A percentile compares a stretch with the other conserved stretches of the same genome.
These are phyloP conservation scores for Trichogramma dendrolimi DNA, from an alignment of 2,888 invertebrate species.

Conservation along the genomic window DNA sequence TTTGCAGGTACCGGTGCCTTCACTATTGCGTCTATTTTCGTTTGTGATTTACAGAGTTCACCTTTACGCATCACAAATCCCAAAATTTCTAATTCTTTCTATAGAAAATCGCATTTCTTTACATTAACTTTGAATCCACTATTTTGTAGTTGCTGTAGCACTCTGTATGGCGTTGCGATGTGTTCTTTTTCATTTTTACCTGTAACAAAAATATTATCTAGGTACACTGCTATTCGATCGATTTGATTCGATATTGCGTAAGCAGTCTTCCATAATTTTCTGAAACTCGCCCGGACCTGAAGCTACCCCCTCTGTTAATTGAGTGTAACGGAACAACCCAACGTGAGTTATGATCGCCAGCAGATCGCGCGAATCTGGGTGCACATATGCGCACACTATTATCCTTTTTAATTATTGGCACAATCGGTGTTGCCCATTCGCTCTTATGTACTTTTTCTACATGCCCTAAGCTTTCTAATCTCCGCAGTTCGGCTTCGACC, in stretches of 20 bases:
- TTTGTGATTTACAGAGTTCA: neutral
- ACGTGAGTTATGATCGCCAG: slow-evolving; percentile 27
- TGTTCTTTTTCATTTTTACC: slow-evolving; percentile 15
- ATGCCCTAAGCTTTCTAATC: slow-evolving; percentile 29
- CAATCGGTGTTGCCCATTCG: slow-evolving; percentile 43
- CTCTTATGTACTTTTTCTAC: slow-evolving; percentile 31
- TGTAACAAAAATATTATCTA: slow-evolving; percentile 17
- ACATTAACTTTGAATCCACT: slow-evolving; percentile 5
- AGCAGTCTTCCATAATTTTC: slow-evolving; percentile 20
- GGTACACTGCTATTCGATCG: slow-evolving; percentile 8
- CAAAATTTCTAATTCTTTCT: neutral
- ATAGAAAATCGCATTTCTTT: neutral
- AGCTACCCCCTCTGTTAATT: slow-evolving; percentile 25
- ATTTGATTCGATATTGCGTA: slow-evolving; percentile 4
- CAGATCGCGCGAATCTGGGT: slow-evolving; percentile 8
- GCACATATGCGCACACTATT: slow-evolving; percentile 32
- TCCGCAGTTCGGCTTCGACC: slow-evolving; percentile 21
- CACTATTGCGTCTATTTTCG: slow-evolving; percentile 2
- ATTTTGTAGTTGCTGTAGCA: neutral
- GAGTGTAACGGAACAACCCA: slow-evolving; percentile 24
- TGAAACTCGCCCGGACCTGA: slow-evolving; percentile 26
- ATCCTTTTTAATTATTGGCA: slow-evolving; percentile 37
- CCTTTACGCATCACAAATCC: neutral
- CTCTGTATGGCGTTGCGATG: neutral
- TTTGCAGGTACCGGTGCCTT: neutral